Evolutionary conservation across 2,888 invertebrate species (phyloP).

Genomic region (Aplocera efformata): DNA sequence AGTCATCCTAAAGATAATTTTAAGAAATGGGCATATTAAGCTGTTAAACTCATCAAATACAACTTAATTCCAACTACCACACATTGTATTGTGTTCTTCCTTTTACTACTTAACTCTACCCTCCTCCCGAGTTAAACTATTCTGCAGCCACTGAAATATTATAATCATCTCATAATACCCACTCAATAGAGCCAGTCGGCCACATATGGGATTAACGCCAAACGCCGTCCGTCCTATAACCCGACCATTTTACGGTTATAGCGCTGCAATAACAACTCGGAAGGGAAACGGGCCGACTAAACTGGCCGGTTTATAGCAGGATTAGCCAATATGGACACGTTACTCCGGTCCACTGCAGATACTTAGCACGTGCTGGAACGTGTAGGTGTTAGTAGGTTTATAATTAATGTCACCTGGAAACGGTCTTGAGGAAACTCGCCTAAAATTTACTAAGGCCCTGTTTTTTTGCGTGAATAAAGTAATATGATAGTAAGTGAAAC

Average conservation of each 20-base stretch:
- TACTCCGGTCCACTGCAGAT: conserved; percentile 11
- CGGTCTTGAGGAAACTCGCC: no score
- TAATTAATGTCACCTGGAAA: background rate
- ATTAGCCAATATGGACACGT: conserved; percentile 32
- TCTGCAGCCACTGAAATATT: conserved; percentile 24
- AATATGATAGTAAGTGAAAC: no score
- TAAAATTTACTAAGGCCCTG: no score
- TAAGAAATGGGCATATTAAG: no score
- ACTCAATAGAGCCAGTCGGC: conserved; percentile 31
- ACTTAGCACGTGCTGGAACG: conserved; percentile 19
- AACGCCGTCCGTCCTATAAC: conserved; percentile 36
- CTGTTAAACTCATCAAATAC: no score
- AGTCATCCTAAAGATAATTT: no score
- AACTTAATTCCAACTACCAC: no score
- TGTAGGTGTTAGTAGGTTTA: conserved; percentile 11
- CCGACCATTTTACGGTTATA: conserved; percentile 58
- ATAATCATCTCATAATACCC: conserved; percentile 36
- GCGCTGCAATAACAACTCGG: conserved; percentile 49
- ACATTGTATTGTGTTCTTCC: no score
- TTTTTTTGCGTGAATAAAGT: no score
- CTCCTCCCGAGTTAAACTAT: conserved; percentile 19
- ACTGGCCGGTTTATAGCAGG: conserved; percentile 44
- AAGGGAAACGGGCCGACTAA: conserved; percentile 28
- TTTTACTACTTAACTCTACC: conserved; percentile 1
- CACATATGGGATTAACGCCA: conserved; percentile 53